phyloP scores from a whole-genome alignment of 2,113 vertebrate genomes.

The Hiodon alosoides region DNA sequence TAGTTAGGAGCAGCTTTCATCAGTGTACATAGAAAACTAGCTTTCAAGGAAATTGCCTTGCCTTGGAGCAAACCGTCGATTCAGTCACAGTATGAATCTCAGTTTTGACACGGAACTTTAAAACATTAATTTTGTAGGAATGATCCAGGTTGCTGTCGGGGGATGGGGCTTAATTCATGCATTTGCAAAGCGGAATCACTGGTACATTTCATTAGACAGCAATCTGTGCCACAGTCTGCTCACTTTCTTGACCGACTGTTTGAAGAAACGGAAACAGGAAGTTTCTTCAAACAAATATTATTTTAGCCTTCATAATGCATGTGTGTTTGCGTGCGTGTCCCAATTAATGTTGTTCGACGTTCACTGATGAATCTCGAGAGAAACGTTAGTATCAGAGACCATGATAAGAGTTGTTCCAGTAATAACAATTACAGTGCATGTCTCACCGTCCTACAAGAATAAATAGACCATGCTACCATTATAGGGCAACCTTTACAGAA shows the following conservation, averaged over 20 bases:
- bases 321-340: too few species aligned
- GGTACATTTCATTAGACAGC: conserved; percentile 56
- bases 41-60: conserved; percentile 52
- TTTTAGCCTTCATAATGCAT: too few species aligned
- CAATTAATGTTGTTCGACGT: too few species aligned
- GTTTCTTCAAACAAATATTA: too few species aligned
- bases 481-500: too few species aligned
- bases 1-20: conserved; percentile 46
- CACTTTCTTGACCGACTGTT: conserved; percentile 21
- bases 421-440: too few species aligned
- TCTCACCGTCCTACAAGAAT: too few species aligned
- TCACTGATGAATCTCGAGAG: too few species aligned
- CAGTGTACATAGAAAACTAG: conserved; percentile 53
- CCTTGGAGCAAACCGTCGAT: conserved; percentile 61
- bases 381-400: too few species aligned
- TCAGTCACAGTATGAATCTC: conserved; percentile 34
- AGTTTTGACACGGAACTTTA: conserved; percentile 57
- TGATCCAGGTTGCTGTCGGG: conserved; percentile 54
- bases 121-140: conserved; percentile 60
- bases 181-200: conserved; percentile 44
- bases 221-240: conserved; percentile 51
- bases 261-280: not conserved
- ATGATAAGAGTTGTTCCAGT: too few species aligned
- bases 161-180: conserved; percentile 49
- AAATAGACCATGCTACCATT: too few species aligned